Conservation (phyloP, 2,888 invertebrate species). For the Sminthurinus aureus region DNA sequence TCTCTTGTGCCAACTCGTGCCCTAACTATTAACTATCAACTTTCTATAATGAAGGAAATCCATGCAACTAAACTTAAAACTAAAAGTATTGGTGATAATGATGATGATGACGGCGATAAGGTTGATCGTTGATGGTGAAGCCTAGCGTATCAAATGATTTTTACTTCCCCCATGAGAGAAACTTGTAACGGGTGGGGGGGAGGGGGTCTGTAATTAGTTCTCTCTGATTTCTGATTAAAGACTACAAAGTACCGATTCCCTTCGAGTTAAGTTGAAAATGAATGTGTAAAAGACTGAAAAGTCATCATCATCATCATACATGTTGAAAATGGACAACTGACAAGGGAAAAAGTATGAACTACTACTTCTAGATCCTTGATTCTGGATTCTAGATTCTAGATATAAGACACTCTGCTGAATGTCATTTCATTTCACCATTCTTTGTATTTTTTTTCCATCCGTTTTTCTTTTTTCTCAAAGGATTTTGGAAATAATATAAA, state of each 20-base stretch:
- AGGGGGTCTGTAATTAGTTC: not conserved
- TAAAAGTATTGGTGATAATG: no score
- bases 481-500: not conserved
- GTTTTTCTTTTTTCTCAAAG: not conserved
- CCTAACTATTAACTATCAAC: not conserved
- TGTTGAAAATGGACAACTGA: not conserved
- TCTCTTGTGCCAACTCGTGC: not conserved
- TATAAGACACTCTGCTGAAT: not conserved
- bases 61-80: no score
- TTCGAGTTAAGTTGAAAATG: not conserved
- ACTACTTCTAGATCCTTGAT: not conserved
- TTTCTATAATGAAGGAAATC: not conserved
- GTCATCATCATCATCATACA: not conserved
- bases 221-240: not conserved
- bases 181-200: not conserved
- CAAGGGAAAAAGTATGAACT: not conserved
- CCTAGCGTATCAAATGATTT: not conserved
- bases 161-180: not conserved
- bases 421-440: not conserved
- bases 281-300: not conserved
- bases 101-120: not conserved
- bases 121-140: not conserved
- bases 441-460: no score
- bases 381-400: not conserved
- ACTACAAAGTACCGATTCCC: not conserved